Conservation (phyloP, 2,113 vertebrate genomes). For the Mirza zaza region DNA sequence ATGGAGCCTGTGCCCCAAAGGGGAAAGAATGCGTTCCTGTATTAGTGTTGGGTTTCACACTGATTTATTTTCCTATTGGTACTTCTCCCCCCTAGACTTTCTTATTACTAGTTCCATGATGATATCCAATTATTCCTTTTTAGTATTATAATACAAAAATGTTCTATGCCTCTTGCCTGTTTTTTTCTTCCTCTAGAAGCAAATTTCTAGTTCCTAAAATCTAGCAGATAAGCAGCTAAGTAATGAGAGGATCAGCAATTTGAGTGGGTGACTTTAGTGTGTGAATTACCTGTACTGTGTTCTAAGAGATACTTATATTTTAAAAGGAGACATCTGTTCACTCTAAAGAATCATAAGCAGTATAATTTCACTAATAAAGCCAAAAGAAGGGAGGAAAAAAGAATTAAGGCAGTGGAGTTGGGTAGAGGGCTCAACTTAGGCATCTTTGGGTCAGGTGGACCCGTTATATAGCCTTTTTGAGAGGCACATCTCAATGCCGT, state of each 20-base stretch:
- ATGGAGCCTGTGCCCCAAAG: background rate
- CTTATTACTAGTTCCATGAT: background rate
- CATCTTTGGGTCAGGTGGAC: background rate
- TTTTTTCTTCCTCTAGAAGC: background rate
- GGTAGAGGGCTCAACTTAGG: background rate
- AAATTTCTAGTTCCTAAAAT: background rate
- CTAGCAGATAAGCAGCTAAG: background rate
- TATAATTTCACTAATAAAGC: background rate
- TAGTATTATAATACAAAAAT: background rate
- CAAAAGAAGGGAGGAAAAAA: background rate
- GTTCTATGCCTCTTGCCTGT: background rate
- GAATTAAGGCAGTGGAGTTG: background rate
- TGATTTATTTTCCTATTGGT: background rate
- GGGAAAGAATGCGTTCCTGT: background rate
- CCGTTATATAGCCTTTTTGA: background rate
- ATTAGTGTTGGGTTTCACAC: background rate
- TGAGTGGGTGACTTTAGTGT: slow-evolving; percentile 5
- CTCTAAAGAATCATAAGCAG: background rate
- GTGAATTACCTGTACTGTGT: background rate
- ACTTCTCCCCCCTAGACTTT: background rate
- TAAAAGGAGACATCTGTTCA: slow-evolving; percentile 1
- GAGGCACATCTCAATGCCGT: background rate
- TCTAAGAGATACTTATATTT: slow-evolving; percentile 9
- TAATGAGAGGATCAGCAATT: background rate
- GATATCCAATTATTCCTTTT: background rate